phyloP scores from a whole-genome alignment of 2,113 vertebrate genomes.

The Clarias batrachus region DNA sequence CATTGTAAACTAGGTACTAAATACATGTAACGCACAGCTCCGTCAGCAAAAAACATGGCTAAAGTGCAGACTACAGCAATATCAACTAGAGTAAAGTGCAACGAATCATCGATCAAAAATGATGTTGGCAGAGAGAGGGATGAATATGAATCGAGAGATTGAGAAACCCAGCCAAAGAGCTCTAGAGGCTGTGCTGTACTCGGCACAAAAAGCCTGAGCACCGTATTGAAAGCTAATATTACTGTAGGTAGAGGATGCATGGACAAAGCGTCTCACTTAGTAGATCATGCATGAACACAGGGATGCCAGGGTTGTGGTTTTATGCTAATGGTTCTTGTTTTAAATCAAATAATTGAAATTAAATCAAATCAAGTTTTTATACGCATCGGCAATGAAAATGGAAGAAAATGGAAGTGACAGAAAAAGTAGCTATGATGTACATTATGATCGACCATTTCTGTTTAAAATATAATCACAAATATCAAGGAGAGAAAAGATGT shows the following conservation, averaged over 20 bases:
- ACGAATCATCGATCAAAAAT: background rate
- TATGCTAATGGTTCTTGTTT: background rate
- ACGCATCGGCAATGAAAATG: background rate
- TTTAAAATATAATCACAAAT: background rate
- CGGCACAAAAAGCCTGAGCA: background rate
- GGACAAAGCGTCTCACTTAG: background rate
- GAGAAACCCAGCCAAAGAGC: background rate
- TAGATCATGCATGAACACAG: background rate
- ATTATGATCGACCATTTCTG: background rate
- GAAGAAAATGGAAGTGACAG: background rate
- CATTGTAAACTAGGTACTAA: background rate
- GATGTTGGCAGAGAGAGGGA: background rate
- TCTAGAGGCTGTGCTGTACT: background rate
- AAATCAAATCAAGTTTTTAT: background rate
- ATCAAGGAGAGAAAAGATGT: background rate
- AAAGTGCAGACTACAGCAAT: conserved; percentile 9
- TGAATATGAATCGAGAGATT: background rate
- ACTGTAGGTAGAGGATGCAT: background rate
- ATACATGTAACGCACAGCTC: background rate
- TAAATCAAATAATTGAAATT: background rate
- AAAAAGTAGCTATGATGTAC: background rate
- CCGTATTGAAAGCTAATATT: background rate
- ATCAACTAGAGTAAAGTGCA: background rate
- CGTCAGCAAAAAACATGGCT: background rate
- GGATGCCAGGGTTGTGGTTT: background rate